Evolutionary conservation across 37 sponge, comb jelly and placozoan genomes (phyloP).

Genomic region (Ianthella basta): DNA sequence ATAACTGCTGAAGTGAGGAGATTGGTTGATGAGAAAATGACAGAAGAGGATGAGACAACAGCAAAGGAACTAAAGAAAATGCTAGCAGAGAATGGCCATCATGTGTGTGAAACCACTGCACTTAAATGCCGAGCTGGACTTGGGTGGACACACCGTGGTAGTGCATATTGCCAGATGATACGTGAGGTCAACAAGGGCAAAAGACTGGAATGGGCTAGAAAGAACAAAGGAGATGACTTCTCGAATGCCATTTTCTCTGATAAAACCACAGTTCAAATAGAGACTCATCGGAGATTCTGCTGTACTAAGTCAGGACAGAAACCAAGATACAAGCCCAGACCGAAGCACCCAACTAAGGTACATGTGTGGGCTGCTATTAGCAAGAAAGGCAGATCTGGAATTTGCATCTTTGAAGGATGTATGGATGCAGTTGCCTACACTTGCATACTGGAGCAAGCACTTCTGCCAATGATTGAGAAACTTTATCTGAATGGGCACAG

Average conservation of each 20-base stretch:
- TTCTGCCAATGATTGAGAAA: not conserved
- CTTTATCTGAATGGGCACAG: not conserved
- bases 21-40: not conserved
- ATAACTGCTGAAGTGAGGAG: not conserved
- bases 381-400: not conserved
- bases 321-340: not conserved
- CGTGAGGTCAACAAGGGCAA: not conserved
- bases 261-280: not conserved
- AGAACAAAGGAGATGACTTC: not conserved
- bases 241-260: not conserved
- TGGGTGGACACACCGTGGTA: not conserved
- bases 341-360: not conserved
- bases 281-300: constrained; percentile 9
- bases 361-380: constrained; percentile 18
- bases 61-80: too few relatives aligned
- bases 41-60: not conserved
- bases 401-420: constrained; percentile 4
- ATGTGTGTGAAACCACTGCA: not conserved
- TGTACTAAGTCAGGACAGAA: not conserved
- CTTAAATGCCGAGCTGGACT: not conserved
- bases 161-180: constrained; percentile 16
- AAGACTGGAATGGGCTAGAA: constrained; percentile 13
- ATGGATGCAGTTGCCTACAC: not conserved
- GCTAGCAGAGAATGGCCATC: not conserved
- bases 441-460: not conserved